Evolutionary conservation across 2,888 invertebrate species (phyloP), one percentile per base, ranked within the genome.

Genomic region (Lottia gigantea): DNA sequence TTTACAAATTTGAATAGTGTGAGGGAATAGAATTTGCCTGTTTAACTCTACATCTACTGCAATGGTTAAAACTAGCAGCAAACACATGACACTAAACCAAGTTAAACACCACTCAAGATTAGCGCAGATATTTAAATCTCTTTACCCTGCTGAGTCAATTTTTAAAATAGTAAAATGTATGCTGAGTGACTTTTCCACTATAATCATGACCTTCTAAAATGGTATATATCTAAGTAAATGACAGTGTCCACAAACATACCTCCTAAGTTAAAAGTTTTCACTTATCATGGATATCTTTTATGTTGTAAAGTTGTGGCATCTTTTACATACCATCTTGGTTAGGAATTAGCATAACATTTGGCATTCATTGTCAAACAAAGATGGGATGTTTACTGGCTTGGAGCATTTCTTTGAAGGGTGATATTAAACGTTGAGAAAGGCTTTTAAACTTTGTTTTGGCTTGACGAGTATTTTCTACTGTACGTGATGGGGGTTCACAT

Each of bases 401-500:
- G 19, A 65, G 46, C 46, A 19, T 65, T 65, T 23, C 65, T 65
- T 65, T 65, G 65, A 65, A 65, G 40, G 15, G 23, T 46, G 65
- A 65, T 65, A 45, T 23, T 46, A 65, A 65, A 65, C 65, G 40
- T 46, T 23, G 23, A 23, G 65, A 45, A 65, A 65, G 46, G 46
- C 65, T 45, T 65, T 65, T 65, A 65, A 65, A 65, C 65, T 65
- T 65, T 65, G 40, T 45, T 65, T 65, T 65, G 65, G 65, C 65
- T 46, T 46, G 46, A n/a, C 46, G 19, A 46, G 65, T 65, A 65
- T 65, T 65, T 65, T 64, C 46, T 45, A 14, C 40, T 4, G 19
- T 46, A 55, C 55, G 55, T 55, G 55, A 19, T 55, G 55, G 55
- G 55, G 55, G 55, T 55, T 55, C 55, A 55, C 23, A 19, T 23